Evolutionary conservation across 2,888 invertebrate species (phyloP), one percentile per base, ranked within the genome.

Genomic region (Apodemia mormo): DNA sequence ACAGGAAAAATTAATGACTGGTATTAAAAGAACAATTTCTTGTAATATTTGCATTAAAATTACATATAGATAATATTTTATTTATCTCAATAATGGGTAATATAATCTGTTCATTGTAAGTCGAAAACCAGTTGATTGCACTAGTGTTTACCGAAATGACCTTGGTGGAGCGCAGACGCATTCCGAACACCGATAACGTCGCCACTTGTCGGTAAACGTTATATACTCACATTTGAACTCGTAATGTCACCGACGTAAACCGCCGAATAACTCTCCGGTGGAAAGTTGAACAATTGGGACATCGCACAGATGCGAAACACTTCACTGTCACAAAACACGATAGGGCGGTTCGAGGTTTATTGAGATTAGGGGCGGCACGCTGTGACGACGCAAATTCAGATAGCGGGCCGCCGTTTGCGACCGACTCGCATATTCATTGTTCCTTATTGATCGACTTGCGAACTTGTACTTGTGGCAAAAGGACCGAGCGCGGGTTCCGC

Each of bases 211-310:
- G 76, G 76, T 79, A 80, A 78, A 49, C 49, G 49, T 49, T 49
- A 49, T 49, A 49, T 86, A 92, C 92, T 92, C 82, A 92, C 92
- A 84, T 87, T 88, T 77, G 82, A 82, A 82, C 81, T 82, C 73
- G 82, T 75, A 74, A 80, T 85, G 77, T 87, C 89, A 80, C 76
- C 77, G 79, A 81, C 80, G 80, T 90, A 92, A 76, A 92, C 82
- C 72, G 87, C 91, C 67, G 92, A 92, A 81, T 87, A 92, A 76
- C 85, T 89, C 83, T 91, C 87, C 78, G 92, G 92, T 71, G 92
- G 92, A 77, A 92, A 92, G 78, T 82, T 88, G 81, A 87, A 92
- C 77, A 76, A 81, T 73, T 82, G 79, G 72, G 85, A 80, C 73
- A 88, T 84, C 90, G 89, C 90, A 78, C 61, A 75, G 84, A 86